Percentiles rank a stretch among this genome's conserved stretches.
phyloP scores from a whole-genome alignment of 1,140 invertebrate genomes.

The Dolichoris vasculosae region DNA sequence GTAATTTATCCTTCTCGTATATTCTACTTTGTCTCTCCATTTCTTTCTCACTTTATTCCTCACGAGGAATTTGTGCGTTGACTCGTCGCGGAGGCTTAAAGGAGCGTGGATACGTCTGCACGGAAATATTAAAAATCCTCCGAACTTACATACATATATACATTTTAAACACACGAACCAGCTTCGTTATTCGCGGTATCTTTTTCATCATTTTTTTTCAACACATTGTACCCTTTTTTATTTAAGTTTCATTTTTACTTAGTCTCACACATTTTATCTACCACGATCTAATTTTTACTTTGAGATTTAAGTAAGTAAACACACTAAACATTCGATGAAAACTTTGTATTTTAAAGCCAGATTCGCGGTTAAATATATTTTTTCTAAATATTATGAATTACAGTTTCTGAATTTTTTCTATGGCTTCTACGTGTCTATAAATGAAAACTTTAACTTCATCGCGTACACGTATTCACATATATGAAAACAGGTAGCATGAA shows the following conservation, averaged over 20 bases:
- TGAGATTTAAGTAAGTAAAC: neutral
- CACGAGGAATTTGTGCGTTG: constrained; percentile 11
- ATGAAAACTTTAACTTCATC: constrained; percentile 31
- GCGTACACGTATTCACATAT: constrained; percentile 51
- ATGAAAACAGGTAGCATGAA: constrained; percentile 61
- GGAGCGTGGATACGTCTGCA: constrained; percentile 20
- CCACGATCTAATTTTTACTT: neutral
- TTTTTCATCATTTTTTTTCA: neutral
- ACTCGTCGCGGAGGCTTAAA: neutral
- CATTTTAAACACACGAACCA: constrained; percentile 17
- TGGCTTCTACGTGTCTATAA: neutral
- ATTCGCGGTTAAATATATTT: neutral
- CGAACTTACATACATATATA: neutral
- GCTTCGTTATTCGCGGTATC: neutral
- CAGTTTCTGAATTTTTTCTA: neutral
- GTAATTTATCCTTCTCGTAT: no score
- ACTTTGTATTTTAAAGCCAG: neutral
- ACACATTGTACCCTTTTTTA: no score
- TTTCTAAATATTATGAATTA: neutral
- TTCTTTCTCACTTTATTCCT: neutral
- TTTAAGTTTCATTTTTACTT: neutral
- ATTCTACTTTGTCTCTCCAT: neutral
- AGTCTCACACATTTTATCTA: neutral
- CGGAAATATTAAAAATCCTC: neutral
- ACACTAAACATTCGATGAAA: neutral